Base-by-base conservation (phyloP, 2,797 vertebrate genomes). In the Gallinago stenura region DNA sequence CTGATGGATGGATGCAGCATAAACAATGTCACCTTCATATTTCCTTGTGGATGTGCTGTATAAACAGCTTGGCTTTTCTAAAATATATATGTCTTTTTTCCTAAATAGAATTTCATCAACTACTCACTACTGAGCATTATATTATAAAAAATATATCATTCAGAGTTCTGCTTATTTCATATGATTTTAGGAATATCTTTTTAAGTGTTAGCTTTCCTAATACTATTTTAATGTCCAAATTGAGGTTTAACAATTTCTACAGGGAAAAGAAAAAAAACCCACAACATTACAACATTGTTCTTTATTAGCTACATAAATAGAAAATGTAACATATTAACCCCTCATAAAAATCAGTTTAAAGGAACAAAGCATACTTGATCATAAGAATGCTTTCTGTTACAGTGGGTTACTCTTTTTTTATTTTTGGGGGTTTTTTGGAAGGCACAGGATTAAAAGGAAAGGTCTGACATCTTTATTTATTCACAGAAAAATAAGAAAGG, bases 281-380 rank as follows among this genome's bases (percentile, higher is more conserved):
- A 28, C 21, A 58, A 24, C 0, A 0, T 0, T 9, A 37, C 8
- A n/a, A 3, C 2, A 16, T 4, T 58, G 2, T 1, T 8, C 10
- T 81, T 87, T 53, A 62, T 75, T 91, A 89, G 46, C 10, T 46
- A 4, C 3, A 43, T 62, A 83, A 61, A 57, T 12, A 71, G 12
- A 86, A 81, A 78, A 90, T 20, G 9, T 37, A 68, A 51, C 4
- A 48, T 3, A 58, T 46, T 77, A 46, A 61, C 1, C 2, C 6
- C 9, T 51, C 28, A 51, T 10, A 92, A 87, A 83, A 83, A 6
- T 39, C 6, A 12, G 0, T 70, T 81, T 37, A 79, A 76, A 75
- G 46, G 30, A 80, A 53, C 20, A 90, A 77, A 66, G 6, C 12
- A n/a, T 46, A 35, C 20, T 65, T 75, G 16, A 45, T 50, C 33